Percentiles rank a stretch among this genome's conserved stretches.
phyloP scores from a whole-genome alignment of 2,113 vertebrate genomes.

The Ciconia maguari region DNA sequence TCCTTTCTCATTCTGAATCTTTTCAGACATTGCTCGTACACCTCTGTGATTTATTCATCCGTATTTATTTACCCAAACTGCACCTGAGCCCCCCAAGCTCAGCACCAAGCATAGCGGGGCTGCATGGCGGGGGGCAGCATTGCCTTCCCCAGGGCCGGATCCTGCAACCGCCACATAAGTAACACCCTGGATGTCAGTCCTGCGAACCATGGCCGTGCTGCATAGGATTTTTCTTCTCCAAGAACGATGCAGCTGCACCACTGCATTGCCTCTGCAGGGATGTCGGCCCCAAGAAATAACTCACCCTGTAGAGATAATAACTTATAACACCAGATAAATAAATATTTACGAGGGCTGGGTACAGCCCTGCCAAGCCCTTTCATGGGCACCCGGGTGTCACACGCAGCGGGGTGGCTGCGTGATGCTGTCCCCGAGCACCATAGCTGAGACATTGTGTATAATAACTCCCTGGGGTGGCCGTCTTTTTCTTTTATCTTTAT shows the following conservation, averaged over 20 bases:
- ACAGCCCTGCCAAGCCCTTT: neutral
- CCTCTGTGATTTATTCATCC: neutral
- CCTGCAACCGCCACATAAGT: fast-evolving
- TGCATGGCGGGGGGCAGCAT: fast-evolving
- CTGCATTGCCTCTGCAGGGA: neutral
- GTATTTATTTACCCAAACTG: neutral
- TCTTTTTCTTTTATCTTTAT: neutral
- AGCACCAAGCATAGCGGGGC: neutral
- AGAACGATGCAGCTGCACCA: fast-evolving
- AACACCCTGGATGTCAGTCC: fast-evolving
- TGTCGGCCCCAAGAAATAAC: neutral
- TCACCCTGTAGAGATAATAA: neutral
- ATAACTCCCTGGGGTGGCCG: neutral
- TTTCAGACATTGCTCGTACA: neutral
- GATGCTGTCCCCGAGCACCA: neutral
- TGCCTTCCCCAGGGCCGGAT: neutral
- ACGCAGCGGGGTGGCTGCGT: fast-evolving
- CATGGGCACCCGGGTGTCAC: neutral
- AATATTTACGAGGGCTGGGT: neutral
- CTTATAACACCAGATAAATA: fast-evolving
- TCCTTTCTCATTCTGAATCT: neutral
- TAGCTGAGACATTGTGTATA: neutral
- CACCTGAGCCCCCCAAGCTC: neutral
- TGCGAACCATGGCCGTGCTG: fast-evolving
- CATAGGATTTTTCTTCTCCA: fast-evolving